Evolutionary conservation across 2,797 vertebrate species (phyloP).

Genomic region (Triplophysa bombifrons): DNA sequence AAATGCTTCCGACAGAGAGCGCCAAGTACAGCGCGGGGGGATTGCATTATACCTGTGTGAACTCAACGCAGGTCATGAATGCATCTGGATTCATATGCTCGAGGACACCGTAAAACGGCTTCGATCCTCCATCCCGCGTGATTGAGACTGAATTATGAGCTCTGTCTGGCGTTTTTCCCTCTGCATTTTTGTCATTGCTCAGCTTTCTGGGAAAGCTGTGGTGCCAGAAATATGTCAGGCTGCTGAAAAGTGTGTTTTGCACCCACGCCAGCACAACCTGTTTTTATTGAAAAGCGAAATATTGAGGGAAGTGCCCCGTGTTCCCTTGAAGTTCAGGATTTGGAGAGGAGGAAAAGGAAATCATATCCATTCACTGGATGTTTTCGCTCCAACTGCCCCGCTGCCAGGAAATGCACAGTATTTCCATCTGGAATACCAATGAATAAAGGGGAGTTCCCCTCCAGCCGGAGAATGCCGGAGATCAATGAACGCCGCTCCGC

Average conservation of each 20-base stretch:
- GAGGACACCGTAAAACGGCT: constrained; percentile 5
- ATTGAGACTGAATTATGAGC: constrained; percentile 5
- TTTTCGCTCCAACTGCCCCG: constrained; percentile 24
- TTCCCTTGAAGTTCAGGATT: constrained; percentile 49
- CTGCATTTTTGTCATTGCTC: constrained; percentile 47
- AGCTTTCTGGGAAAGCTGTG: constrained; percentile 12
- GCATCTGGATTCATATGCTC: constrained; percentile 15
- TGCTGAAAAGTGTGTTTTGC: constrained; percentile 40
- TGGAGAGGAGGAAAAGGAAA: constrained; percentile 53
- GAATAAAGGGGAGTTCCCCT: constrained; percentile 59
- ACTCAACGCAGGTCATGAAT: background rate
- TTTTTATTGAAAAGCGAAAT: constrained; percentile 41
- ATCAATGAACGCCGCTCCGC: constrained; percentile 49
- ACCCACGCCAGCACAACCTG: constrained; percentile 30
- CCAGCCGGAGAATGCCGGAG: constrained; percentile 46
- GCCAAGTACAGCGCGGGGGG: too few species aligned
- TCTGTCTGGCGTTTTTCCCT: constrained; percentile 2
- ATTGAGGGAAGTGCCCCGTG: constrained; percentile 44
- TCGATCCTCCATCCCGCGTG: background rate
- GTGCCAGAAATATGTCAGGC: constrained; percentile 52
- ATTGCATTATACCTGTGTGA: background rate
- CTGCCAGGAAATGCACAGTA: constrained; percentile 61
- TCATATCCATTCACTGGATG: constrained; percentile 49
- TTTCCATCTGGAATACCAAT: constrained; percentile 63
- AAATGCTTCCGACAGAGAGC: background rate